Evolutionary conservation across 2,888 invertebrate genomes (phyloP), one percentile per base, ranked within the genome.

Genomic region (Morpho achilles): DNA sequence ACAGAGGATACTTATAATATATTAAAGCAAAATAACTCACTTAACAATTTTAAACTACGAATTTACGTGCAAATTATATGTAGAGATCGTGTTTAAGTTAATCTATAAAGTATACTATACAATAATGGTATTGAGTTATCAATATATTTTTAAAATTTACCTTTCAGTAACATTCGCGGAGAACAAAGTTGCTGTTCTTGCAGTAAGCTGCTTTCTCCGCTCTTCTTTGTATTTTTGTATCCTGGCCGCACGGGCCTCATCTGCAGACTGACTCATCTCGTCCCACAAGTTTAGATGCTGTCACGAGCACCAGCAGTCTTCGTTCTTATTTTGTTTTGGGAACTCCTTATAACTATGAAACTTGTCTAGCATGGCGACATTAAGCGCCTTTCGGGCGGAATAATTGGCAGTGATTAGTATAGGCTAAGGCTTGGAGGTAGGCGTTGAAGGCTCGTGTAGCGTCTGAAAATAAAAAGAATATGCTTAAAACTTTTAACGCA

Each of bases 171-270:
- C 92, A 76, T 94, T 92, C 59, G 94, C 93, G 66, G 94, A 93
- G 74, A 95, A 92, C 69, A 95, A 91, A 60, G 85, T 82, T 46
- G 88, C 87, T 52, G 89, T 87, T 69, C 92, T 92, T n/a, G 92
- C 92, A 45, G 93, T 93, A 62, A 95, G 84, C 78, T 95, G 94
- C 70, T 91, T 92, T 62, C 94, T 91, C 57, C 95, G 88, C 75
- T 95, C 94, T 72, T 95, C 95, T 77, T 95, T 95, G 81, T 95
- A 95, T 69, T 92, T 92, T 70, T 93, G 93, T 71, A 95, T 93
- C 75, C 95, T 89, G 80, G 93, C 93, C 75, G 92, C 90, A 66
- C 92, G 84, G 77, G 86, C 91, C 77, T 91, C 91, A 67, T 91
- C 91, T 63, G 79, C 82, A 61, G 85, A 75, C 69, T 80, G 80